phyloP scores from a whole-genome alignment of 1,140 invertebrate genomes.

The Phthorimaea operculella region DNA sequence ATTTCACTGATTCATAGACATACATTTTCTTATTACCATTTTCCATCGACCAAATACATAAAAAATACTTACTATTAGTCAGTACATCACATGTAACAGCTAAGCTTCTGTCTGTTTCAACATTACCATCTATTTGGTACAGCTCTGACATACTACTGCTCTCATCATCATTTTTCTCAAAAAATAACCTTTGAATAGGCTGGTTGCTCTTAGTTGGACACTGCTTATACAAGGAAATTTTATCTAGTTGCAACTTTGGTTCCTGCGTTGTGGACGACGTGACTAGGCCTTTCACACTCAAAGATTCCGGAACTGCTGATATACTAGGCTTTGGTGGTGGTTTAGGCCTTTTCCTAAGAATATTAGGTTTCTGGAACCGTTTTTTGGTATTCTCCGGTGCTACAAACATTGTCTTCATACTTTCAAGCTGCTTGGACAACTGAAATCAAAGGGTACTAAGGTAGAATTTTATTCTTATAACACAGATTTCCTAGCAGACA shows the following conservation, averaged over 20 bases:
- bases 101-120: not conserved
- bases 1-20: no score
- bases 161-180: not conserved
- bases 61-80: not conserved
- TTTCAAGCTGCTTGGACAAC: not conserved
- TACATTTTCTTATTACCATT: no score
- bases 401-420: slow-evolving; percentile 38
- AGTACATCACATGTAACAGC: not conserved
- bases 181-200: not conserved
- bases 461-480: no score
- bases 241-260: slow-evolving; percentile 8
- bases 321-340: slow-evolving; percentile 13
- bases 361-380: slow-evolving; percentile 54
- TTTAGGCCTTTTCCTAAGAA: slow-evolving; percentile 43
- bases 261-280: slow-evolving; percentile 13
- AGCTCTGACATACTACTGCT: not conserved
- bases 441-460: not conserved
- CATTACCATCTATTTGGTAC: not conserved
- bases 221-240: not conserved
- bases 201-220: not conserved
- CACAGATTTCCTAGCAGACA: no score
- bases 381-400: slow-evolving; percentile 46
- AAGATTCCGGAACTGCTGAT: slow-evolving; percentile 21
- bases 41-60: slow-evolving; percentile 1
- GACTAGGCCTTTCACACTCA: slow-evolving; percentile 22